Percentiles rank a stretch among this genome's conserved stretches.
Conservation (phyloP, 2,888 invertebrate species). For the Miltochrista miniata region DNA sequence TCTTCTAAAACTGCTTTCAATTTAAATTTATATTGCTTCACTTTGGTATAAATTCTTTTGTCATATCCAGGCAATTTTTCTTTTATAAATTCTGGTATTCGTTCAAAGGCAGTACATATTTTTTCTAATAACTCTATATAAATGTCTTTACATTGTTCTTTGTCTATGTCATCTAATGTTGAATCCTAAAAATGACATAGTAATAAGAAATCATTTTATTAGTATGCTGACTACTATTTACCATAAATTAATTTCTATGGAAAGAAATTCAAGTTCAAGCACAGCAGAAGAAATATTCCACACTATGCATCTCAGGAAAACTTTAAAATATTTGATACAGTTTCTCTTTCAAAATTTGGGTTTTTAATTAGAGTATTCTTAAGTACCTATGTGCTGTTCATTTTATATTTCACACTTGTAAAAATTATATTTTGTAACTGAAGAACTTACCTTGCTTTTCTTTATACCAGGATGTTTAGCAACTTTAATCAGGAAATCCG, state of each 20-base stretch:
- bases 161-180: slow-evolving; percentile 37
- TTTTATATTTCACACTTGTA: too few species aligned
- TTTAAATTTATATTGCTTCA: slow-evolving; percentile 83
- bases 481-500: slow-evolving; percentile 48
- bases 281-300: too few species aligned
- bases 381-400: too few species aligned
- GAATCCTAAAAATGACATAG: slow-evolving; percentile 35
- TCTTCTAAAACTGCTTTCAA: slow-evolving; percentile 75
- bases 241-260: too few species aligned
- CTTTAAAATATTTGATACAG: too few species aligned
- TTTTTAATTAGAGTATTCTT: too few species aligned
- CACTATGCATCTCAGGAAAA: too few species aligned
- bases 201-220: too few species aligned
- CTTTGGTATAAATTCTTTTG: slow-evolving; percentile 76
- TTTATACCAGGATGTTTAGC: slow-evolving; percentile 47
- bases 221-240: too few species aligned
- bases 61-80: slow-evolving; percentile 85
- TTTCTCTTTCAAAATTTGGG: too few species aligned
- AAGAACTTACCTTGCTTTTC: slow-evolving; percentile 40
- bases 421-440: background rate
- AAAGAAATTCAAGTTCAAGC: too few species aligned
- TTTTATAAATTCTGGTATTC: slow-evolving; percentile 85
- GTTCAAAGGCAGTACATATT: slow-evolving; percentile 84
- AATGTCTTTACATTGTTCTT: slow-evolving; percentile 72
- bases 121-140: slow-evolving; percentile 86